Conservation (phyloP, 2,888 invertebrate species). For the Synanthedon vespiformis region DNA sequence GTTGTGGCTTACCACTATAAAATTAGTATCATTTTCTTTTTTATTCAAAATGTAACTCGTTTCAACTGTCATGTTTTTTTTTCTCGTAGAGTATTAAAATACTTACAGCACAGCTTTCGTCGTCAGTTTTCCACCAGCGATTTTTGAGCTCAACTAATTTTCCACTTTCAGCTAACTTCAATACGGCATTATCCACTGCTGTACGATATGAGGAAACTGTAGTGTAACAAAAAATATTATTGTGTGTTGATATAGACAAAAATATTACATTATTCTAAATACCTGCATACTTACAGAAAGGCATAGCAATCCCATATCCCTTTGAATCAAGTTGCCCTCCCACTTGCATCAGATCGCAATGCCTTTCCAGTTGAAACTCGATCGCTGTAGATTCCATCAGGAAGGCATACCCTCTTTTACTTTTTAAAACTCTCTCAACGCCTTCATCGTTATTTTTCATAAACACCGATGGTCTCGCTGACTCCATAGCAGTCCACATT, state of each 20-base stretch:
- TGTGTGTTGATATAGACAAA: neutral
- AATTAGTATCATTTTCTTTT: too few species aligned
- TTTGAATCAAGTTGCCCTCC: conserved; percentile 85
- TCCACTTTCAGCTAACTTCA: conserved; percentile 92
- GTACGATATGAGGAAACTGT: conserved; percentile 80
- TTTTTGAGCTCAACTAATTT: conserved; percentile 83
- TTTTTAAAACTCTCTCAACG: conserved; percentile 83
- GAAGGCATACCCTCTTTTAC: conserved; percentile 88
- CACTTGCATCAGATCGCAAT: conserved; percentile 87
- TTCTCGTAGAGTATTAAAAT: too few species aligned
- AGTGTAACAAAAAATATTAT: conserved; percentile 8
- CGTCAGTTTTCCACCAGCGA: conserved; percentile 89
- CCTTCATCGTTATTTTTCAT: conserved; percentile 87
- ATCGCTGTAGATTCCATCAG: conserved; percentile 96
- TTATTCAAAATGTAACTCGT: too few species aligned
- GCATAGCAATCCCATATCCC: conserved; percentile 94
- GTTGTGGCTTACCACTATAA: too few species aligned
- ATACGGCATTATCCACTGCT: conserved; percentile 86
- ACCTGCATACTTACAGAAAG: conserved; percentile 78
- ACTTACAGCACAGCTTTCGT: conserved; percentile 70
- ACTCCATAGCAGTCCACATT: conserved; percentile 95
- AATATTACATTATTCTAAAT: neutral
- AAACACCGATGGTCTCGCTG: conserved; percentile 85
- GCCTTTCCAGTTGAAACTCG: conserved; percentile 89
- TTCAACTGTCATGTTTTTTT: too few species aligned